Evolutionary conservation across 2,797 vertebrate genomes (phyloP), one percentile per base, ranked within the genome.

Genomic region (Ctenopoma multispine): DNA sequence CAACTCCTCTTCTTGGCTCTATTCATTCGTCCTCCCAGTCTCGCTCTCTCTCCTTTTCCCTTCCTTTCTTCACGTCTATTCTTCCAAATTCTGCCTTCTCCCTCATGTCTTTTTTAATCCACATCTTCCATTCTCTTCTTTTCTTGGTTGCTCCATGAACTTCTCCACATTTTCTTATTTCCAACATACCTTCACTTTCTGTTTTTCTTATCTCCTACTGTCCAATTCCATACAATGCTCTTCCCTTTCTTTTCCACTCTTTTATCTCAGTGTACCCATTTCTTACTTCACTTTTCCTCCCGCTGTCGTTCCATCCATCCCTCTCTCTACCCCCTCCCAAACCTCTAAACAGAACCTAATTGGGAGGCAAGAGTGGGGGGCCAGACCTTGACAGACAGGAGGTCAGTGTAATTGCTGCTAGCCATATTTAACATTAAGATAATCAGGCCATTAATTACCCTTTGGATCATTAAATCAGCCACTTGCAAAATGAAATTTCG

Each of bases 341-440:
- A 77, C 75, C 80, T 75, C 84, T 71, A 81, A 89, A 88, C 95
- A 95, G 96, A 94, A 95, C 95, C 96, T 98, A 97, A 97, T 97
- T 97, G 97, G 96, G 96, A 95, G 96, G 95, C 90, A 93, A 94
- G 95, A 91, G 94, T 91, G 78, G 62, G 74, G 76, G 76, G 60
- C 92, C 94, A 96, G 97, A 98, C 97, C 97, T 97, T 98, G 97
- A 97, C 97, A 97, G 96, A 96, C 96, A 95, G 96, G 97, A 98
- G 97, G 97, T 99, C 97, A 98, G 96, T 91, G 96, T 97, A 97
- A 97, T 97, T 97, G 97, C 97, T 98, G 96, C 95, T 94, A 96
- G 97, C 97, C 97, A 99, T 98, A 97, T 99, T 99, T 99, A 99
- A 99, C 97, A 99, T 99, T 99, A 99, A 99, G 97, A 98, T 99